Percentiles rank a stretch among this genome's conserved stretches.
Conservation (phyloP, 2,888 invertebrate species). For the Hirtodrosophila confusa region DNA sequence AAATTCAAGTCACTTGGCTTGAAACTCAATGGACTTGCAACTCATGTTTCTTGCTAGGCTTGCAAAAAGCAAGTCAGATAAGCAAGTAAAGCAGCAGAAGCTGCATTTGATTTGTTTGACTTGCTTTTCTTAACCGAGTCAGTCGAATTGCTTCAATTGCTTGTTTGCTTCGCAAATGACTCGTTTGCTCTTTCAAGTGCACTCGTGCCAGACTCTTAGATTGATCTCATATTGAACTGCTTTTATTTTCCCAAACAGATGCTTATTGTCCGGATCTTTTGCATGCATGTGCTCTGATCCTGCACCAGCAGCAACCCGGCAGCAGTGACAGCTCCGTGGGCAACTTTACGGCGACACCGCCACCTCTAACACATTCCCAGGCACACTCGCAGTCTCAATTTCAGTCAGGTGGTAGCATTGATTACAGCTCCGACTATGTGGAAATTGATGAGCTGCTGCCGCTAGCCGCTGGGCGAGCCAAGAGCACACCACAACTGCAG, state of each 20-base stretch:
- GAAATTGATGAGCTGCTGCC: constrained; percentile 80
- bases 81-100: no score
- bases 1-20: no score
- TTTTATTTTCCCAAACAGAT: constrained; percentile 55
- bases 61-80: no score
- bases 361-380: constrained; percentile 37
- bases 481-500: constrained; percentile 76
- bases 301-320: constrained; percentile 72
- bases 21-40: no score
- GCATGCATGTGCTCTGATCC: constrained; percentile 82
- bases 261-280: constrained; percentile 83
- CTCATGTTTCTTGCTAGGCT: no score
- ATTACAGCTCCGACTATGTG: constrained; percentile 80
- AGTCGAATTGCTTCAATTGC: no score
- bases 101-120: no score
- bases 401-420: constrained; percentile 46
- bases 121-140: no score
- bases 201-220: no score
- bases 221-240: no score
- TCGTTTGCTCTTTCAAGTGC: no score
- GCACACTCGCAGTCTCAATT: constrained; percentile 27
- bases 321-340: constrained; percentile 80
- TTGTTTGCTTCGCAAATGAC: no score
- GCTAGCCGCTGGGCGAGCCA: constrained; percentile 55
- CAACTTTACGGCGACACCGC: constrained; percentile 77